phyloP scores from a whole-genome alignment of 1,140 invertebrate species.

The Planococcus citri region DNA sequence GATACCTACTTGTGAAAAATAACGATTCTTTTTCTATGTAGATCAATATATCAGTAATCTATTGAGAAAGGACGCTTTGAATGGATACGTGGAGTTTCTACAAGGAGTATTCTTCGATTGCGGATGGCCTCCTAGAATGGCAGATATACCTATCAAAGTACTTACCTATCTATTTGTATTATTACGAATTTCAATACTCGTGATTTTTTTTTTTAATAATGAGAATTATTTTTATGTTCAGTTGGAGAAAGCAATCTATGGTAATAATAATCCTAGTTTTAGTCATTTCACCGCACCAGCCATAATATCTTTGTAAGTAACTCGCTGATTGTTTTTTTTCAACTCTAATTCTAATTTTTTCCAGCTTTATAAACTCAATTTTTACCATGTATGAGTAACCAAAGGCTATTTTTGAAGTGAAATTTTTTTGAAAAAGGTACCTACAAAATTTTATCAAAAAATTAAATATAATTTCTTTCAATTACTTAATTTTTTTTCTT shows the following conservation, averaged over 20 bases:
- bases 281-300: conserved; percentile 30
- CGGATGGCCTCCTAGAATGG: conserved; percentile 27
- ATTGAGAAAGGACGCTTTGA: conserved; percentile 28
- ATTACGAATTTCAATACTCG: neutral
- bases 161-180: neutral
- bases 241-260: conserved; percentile 30
- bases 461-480: no score
- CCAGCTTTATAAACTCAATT: no score
- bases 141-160: conserved; percentile 30
- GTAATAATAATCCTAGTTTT: conserved; percentile 30
- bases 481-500: no score
- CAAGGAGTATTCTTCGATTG: conserved; percentile 30
- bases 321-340: neutral
- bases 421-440: no score
- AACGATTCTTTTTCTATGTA: conserved; percentile 23
- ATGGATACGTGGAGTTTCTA: conserved; percentile 29
- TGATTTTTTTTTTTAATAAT: no score
- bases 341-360: no score
- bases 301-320: conserved; percentile 30
- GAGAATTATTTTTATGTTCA: conserved; percentile 23
- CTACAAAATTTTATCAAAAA: no score
- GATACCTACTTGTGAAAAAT: neutral
- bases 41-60: conserved; percentile 31
- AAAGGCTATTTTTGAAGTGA: no score
- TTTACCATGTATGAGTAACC: no score